Percentiles rank a stretch among this genome's conserved stretches.
These are phyloP conservation scores for Pectinophora gossypiella DNA, from an alignment of 1,140 invertebrate species.

Conservation along the genomic window DNA sequence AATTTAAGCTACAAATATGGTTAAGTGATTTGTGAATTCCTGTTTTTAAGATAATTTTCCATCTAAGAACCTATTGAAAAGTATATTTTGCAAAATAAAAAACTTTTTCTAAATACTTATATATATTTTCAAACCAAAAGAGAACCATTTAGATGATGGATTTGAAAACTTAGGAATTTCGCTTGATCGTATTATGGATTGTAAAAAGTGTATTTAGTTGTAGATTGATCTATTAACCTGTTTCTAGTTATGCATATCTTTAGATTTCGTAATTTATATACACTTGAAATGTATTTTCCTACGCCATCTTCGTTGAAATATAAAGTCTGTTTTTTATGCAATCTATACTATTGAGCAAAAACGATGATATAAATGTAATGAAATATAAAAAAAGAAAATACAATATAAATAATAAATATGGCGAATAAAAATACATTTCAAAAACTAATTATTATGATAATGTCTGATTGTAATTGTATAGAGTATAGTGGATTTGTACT, in stretches of 20 bases:
- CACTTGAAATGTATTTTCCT: neutral
- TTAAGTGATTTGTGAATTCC: too few species aligned
- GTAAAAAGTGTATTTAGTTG: slow-evolving; percentile 74
- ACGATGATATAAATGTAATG: too few species aligned
- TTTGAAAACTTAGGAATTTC: slow-evolving; percentile 59
- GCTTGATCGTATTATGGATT: slow-evolving; percentile 63
- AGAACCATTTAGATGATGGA: slow-evolving; percentile 46
- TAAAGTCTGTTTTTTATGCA: too few species aligned
- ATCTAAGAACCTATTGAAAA: too few species aligned
- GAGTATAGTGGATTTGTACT: slow-evolving; percentile 42
- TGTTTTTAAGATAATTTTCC: too few species aligned
- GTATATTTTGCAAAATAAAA: too few species aligned
- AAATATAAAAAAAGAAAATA: too few species aligned
- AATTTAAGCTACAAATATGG: too few species aligned
- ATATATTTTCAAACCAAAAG: slow-evolving; percentile 31
- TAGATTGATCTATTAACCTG: slow-evolving; percentile 66
- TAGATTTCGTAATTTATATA: slow-evolving; percentile 61
- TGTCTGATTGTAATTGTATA: slow-evolving; percentile 38
- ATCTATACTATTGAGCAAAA: too few species aligned
- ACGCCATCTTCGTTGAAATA: too few species aligned
- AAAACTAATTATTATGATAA: slow-evolving; percentile 31
- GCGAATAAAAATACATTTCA: slow-evolving; percentile 27
- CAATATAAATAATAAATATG: too few species aligned
- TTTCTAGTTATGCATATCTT: slow-evolving; percentile 72
- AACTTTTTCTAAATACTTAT: neutral